Percentiles rank a stretch among this genome's conserved stretches.
phyloP scores from a whole-genome alignment of 2,797 vertebrate genomes.

The Paratrypauchen microcephalus region DNA sequence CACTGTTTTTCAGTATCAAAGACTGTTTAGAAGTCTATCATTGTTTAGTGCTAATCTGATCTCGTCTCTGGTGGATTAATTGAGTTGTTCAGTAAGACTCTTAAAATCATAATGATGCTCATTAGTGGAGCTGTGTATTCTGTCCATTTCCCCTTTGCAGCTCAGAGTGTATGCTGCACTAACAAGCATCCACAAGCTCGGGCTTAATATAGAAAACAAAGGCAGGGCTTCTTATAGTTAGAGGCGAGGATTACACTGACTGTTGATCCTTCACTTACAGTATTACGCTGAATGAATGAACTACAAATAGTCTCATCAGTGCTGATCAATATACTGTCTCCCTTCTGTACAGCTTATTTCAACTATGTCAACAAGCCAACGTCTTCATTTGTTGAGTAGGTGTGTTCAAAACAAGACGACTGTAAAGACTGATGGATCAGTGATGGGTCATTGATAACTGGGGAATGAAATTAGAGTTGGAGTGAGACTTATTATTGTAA shows the following conservation, averaged over 20 bases:
- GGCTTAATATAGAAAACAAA: constrained; percentile 30
- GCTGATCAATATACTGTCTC: neutral
- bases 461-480: neutral
- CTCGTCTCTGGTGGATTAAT: constrained; percentile 48
- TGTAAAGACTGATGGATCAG: neutral
- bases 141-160: constrained; percentile 44
- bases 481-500: too few species aligned
- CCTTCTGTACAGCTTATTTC: too few species aligned
- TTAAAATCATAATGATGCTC: constrained; percentile 75
- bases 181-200: constrained; percentile 58
- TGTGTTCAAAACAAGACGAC: neutral
- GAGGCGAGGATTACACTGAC: constrained; percentile 37
- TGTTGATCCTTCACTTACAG: constrained; percentile 23
- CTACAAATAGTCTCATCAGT: constrained; percentile 1
- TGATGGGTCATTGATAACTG: neutral
- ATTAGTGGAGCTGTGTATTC: constrained; percentile 61
- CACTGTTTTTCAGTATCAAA: constrained; percentile 40
- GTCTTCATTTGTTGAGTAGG: neutral
- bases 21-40: constrained; percentile 44
- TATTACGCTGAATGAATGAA: constrained; percentile 26
- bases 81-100: constrained; percentile 63
- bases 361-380: neutral
- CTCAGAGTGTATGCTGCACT: constrained; percentile 52
- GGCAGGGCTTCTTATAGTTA: constrained; percentile 33
- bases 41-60: constrained; percentile 50